Conservation (phyloP, 2,888 invertebrate species). For the Argyra leucocephala region DNA sequence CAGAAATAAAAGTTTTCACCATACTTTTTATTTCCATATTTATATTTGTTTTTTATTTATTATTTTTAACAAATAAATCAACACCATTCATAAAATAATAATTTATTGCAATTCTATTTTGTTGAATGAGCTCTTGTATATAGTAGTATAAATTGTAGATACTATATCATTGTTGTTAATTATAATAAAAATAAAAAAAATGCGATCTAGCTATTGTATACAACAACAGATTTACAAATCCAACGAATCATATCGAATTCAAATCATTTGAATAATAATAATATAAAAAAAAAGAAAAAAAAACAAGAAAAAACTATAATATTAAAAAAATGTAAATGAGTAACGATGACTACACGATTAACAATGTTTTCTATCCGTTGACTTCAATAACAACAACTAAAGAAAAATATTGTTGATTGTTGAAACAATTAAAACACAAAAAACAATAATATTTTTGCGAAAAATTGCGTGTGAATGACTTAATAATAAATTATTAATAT, state of each 20-base stretch:
- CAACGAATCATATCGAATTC: conserved; percentile 1
- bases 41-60: neutral
- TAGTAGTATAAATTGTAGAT: no score
- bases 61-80: neutral
- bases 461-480: conserved; percentile 1
- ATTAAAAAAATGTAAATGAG: neutral
- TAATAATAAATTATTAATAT: neutral
- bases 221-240: neutral
- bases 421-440: neutral
- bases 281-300: neutral
- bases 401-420: no score
- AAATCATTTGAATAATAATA: neutral
- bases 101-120: neutral
- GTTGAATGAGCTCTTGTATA: neutral
- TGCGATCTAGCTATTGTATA: neutral
- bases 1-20: neutral
- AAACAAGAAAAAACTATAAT: no score
- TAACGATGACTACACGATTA: neutral
- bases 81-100: neutral
- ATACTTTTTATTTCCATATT: neutral
- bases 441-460: neutral
- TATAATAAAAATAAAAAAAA: neutral
- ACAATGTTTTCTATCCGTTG: neutral
- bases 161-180: neutral
- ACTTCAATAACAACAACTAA: neutral